A percentile compares a stretch with the other conserved stretches of the same genome.
Conservation (phyloP, 2,113 vertebrate species). For the Pungitius pungitius region DNA sequence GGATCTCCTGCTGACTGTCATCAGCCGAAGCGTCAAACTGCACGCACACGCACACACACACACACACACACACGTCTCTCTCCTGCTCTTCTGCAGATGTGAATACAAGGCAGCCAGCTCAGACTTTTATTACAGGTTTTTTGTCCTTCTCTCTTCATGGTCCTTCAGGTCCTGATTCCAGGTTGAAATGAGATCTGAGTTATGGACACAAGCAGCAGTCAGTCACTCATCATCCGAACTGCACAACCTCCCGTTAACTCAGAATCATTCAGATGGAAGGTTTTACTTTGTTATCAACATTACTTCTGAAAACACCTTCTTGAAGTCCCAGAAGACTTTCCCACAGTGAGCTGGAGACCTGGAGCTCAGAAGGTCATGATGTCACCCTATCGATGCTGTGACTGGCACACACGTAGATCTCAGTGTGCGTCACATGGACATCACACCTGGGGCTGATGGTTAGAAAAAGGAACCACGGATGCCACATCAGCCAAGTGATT, state of each 20-base stretch:
- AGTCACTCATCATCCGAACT: background rate
- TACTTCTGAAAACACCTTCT: background rate
- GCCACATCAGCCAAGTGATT: no score
- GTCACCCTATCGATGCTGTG: background rate
- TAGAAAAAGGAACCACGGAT: no score
- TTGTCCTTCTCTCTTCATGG: slow-evolving; percentile 22
- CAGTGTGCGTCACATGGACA: no score
- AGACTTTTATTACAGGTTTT: slow-evolving; percentile 36
- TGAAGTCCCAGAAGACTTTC: background rate
- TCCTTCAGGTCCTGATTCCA: slow-evolving; percentile 13
- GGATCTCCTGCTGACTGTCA: slow-evolving; percentile 46
- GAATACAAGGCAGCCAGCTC: slow-evolving; percentile 32
- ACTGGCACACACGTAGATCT: background rate
- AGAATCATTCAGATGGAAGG: background rate
- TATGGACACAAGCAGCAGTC: background rate
- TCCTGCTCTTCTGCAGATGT: slow-evolving; percentile 13
- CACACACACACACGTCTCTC: background rate
- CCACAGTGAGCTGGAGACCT: no score
- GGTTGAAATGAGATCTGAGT: background rate
- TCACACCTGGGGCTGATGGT: no score
- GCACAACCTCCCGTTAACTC: background rate
- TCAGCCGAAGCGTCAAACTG: slow-evolving; percentile 25
- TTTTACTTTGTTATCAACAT: background rate
- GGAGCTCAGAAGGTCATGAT: background rate
- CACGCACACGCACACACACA: background rate